A percentile compares a stretch with the other conserved stretches of the same genome.
Conservation (phyloP, 2,888 invertebrate genomes). For the Yponomeuta cagnagella region DNA sequence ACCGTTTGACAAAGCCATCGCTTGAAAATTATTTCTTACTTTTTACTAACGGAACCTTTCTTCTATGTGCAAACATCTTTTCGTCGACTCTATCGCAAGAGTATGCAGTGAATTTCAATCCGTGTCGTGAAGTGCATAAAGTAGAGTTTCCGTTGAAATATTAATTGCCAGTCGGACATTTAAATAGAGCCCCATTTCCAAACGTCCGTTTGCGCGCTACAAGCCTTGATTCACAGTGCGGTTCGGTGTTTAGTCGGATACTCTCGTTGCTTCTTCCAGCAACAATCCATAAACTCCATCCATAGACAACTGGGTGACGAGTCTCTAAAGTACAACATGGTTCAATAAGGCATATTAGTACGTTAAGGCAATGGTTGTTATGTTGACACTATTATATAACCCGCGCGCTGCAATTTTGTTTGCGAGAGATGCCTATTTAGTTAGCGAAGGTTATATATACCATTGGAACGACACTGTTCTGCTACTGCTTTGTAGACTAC, state of each 20-base stretch:
- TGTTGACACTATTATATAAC: no score
- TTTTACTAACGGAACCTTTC: no score
- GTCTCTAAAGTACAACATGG: no score
- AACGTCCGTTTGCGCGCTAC: conserved; percentile 24
- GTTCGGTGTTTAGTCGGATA: conserved; percentile 27
- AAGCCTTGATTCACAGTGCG: conserved; percentile 25
- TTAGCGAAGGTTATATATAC: no score
- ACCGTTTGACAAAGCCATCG: no score
- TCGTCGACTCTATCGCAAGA: neutral
- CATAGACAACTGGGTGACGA: neutral
- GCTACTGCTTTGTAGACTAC: no score
- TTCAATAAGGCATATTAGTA: no score
- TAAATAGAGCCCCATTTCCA: conserved; percentile 31
- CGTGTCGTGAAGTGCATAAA: neutral
- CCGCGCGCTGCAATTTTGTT: no score
- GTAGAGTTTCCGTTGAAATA: conserved; percentile 8
- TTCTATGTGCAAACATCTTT: neutral
- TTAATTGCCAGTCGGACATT: conserved; percentile 23
- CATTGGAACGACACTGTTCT: no score
- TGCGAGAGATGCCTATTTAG: no score
- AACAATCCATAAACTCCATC: neutral
- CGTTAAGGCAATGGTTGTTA: no score
- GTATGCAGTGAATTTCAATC: neutral
- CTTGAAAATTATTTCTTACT: no score
- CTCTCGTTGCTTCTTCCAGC: conserved; percentile 15